Conservation (phyloP, 2,797 vertebrate genomes). For the Manis crassicaudata region DNA sequence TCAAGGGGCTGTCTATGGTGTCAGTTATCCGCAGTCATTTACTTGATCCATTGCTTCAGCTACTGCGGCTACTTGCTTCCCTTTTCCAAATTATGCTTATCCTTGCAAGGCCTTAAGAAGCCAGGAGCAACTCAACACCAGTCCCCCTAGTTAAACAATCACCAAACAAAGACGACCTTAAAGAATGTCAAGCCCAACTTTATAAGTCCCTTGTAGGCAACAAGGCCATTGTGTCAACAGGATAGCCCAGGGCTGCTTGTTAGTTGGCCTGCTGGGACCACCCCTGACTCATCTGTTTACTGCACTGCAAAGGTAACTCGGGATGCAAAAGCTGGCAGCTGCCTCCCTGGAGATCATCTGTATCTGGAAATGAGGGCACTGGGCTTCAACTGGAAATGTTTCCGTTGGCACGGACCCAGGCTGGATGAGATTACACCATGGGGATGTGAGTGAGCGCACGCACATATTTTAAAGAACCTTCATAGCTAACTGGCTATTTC, state of each 20-base stretch:
- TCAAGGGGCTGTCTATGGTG: neutral
- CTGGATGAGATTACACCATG: neutral
- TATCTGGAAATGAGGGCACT: slow-evolving; percentile 51
- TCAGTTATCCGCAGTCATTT: neutral
- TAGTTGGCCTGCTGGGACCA: slow-evolving; percentile 18
- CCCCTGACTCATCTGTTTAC: slow-evolving; percentile 67
- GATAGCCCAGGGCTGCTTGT: neutral
- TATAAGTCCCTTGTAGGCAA: slow-evolving; percentile 4
- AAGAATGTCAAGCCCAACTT: slow-evolving; percentile 52
- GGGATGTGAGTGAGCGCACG: neutral
- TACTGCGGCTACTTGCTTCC: neutral
- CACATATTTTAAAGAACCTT: neutral
- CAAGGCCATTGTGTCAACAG: neutral
- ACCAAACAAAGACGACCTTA: slow-evolving; percentile 60
- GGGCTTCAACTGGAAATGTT: slow-evolving; percentile 43
- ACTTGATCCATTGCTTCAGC: neutral
- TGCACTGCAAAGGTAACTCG: slow-evolving; percentile 58
- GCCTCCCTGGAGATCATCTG: neutral
- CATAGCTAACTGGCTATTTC: neutral
- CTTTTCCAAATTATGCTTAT: slow-evolving; percentile 40
- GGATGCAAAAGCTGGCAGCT: neutral
- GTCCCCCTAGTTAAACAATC: slow-evolving; percentile 49
- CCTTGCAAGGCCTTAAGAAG: neutral
- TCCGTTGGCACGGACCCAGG: neutral
- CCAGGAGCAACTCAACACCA: slow-evolving; percentile 31